Percentiles rank a stretch among this genome's conserved stretches.
Evolutionary conservation across 2,888 invertebrate genomes (phyloP).

Genomic region (Plebejus argus): DNA sequence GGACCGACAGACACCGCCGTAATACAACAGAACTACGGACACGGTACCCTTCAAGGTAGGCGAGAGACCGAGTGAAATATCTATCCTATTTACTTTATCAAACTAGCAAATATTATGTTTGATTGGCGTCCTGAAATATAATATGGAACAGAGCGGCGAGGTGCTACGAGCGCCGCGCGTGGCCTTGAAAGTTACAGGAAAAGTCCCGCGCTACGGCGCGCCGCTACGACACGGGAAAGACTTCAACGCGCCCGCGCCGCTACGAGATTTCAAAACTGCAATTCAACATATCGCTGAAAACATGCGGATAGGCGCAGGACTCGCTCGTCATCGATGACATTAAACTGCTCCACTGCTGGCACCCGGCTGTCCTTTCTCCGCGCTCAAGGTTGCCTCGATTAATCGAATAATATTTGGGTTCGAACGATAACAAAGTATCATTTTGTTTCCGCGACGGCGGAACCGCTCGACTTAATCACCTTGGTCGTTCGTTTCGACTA

Average conservation of each 20-base stretch:
- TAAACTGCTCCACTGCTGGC: background rate
- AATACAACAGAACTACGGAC: background rate
- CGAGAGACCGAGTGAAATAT: background rate
- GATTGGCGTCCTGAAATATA: background rate
- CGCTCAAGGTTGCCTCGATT: slow-evolving; percentile 1
- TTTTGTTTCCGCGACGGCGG: background rate
- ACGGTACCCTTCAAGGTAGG: background rate
- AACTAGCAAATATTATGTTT: background rate
- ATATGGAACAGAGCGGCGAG: background rate
- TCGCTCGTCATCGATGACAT: background rate
- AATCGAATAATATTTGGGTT: background rate
- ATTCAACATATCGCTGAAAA: background rate
- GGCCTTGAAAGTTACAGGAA: background rate
- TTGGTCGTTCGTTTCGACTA: background rate
- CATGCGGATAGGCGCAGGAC: background rate
- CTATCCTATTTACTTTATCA: background rate
- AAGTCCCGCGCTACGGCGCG: slow-evolving; percentile 8
- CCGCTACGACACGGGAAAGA: slow-evolving; percentile 61
- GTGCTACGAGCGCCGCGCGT: background rate
- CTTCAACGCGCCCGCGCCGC: slow-evolving; percentile 58
- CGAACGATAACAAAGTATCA: slow-evolving; percentile 13
- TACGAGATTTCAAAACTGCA: slow-evolving; percentile 8
- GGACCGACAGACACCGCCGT: background rate
- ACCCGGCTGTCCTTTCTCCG: slow-evolving; percentile 12
- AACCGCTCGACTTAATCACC: slow-evolving; percentile 12